phyloP scores from a whole-genome alignment of 2,113 vertebrate species.

The Caloenas nicobarica region DNA sequence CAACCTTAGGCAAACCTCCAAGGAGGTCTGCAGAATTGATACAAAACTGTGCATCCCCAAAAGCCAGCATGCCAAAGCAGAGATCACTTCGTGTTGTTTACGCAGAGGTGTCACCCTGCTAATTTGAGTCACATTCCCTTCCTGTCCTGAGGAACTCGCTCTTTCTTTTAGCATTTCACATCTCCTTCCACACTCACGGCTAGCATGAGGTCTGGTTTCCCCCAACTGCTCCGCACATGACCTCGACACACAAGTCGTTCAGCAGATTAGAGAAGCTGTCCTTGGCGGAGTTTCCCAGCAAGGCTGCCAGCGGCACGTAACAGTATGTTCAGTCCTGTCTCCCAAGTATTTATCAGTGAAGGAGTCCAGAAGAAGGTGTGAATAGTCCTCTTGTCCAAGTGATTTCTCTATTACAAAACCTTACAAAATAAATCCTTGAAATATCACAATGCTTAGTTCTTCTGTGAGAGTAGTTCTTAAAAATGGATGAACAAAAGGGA shows the following conservation, averaged over 20 bases:
- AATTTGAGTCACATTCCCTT: background rate
- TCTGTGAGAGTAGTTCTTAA: background rate
- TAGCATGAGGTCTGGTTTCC: background rate
- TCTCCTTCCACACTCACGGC: background rate
- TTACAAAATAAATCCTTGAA: background rate
- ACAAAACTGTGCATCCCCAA: background rate
- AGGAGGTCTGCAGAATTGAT: background rate
- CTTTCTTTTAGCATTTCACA: background rate
- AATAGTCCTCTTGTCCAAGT: conserved; percentile 12
- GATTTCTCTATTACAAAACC: background rate
- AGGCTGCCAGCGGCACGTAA: background rate
- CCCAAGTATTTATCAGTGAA: conserved; percentile 19
- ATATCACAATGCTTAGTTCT: fast-evolving
- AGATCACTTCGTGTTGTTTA: fast-evolving
- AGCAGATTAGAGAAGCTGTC: conserved; percentile 52
- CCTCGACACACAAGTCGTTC: background rate
- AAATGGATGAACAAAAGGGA: background rate
- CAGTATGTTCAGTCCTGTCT: conserved; percentile 30
- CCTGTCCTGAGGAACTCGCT: background rate
- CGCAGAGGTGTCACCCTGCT: background rate
- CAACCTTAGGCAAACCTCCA: background rate
- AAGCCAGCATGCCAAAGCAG: background rate
- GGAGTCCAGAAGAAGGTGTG: conserved; percentile 29
- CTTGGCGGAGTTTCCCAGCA: background rate
- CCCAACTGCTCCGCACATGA: background rate